Evolutionary conservation across 2,888 invertebrate species (phyloP), one percentile per base, ranked within the genome.

Genomic region (Synanthedon formicaeformis): DNA sequence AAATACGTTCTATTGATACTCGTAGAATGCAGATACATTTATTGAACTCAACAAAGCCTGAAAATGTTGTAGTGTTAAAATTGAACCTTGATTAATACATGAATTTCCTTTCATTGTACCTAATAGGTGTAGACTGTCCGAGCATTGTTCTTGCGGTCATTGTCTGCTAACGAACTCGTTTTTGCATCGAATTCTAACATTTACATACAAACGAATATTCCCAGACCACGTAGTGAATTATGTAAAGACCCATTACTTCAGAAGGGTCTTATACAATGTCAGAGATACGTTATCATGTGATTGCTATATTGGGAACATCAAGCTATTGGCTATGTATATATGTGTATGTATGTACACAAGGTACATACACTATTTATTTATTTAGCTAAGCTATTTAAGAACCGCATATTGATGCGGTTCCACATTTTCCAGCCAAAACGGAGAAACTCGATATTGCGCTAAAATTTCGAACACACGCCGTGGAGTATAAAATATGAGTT

Each of bases 141-240:
- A 53, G 57, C 73, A 81, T 81, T 82, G 81, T 81, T 69, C 66
- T 58, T 51, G 54, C 59, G 74, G 75, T 78, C 77, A 81, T 83
- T 81, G 81, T 82, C 67, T 74, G 55, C 54, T 55, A 58, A 57
- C 34, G 34, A 23, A 41, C 16, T 14, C 50, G 64, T 71, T 74
- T 71, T 72, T 74, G 67, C 69, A 66, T 64, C 57, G 60, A 63
- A 68, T 67, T 64, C 67, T 54, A 58, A 56, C 60, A 81, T 81
- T 75, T 64, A 69, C 80, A 81, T 80, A 79, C 78, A 80, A 78
- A 80, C 69, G 67, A 60, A 66, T 58, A 57, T 56, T 64, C 69
- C 66, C 58, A 58, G 53, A 57, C 60, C 55, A 58, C 60, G 61
- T 62, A 63, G 63, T 67, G 65, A 58, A 58, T 68, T 71, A 71